These are phyloP conservation scores for Ornithorhynchus anatinus DNA, from an alignment of 2,113 vertebrate species.

Conservation along the genomic window DNA sequence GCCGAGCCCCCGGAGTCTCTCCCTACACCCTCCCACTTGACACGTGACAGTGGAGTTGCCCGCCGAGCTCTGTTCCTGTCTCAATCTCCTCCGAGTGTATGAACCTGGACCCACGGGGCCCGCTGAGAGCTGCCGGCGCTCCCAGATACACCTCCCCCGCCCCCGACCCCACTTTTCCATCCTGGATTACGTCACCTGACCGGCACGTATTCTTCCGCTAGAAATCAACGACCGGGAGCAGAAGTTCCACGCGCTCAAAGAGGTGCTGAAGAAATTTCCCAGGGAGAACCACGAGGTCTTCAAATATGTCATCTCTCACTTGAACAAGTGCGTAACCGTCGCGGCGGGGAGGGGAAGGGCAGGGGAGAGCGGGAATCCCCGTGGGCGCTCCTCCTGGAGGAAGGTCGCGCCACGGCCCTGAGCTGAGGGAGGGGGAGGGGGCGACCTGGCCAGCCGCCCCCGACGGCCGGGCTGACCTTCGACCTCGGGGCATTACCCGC, in stretches of 20 bases:
- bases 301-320: constrained; percentile 92
- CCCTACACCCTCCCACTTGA: too few species aligned
- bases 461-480: not conserved
- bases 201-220: constrained; percentile 48
- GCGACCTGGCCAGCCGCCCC: not conserved
- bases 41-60: too few species aligned
- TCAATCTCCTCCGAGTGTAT: too few species aligned
- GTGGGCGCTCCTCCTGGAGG: not conserved
- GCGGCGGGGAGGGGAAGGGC: not conserved
- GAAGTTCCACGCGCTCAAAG: constrained; percentile 88
- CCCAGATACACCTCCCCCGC: fast-evolving
- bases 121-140: not conserved
- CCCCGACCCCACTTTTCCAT: too few species aligned
- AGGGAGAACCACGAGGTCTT: constrained; percentile 95
- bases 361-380: not conserved
- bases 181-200: not conserved
- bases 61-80: too few species aligned
- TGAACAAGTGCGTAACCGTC: constrained; percentile 82
- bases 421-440: not conserved
- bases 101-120: not conserved
- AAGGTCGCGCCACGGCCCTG: not conserved
- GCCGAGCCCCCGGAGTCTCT: not conserved
- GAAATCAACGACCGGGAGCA: constrained; percentile 93
- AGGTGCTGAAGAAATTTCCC: constrained; percentile 89
- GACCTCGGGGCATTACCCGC: not conserved